Evolutionary conservation across 2,113 vertebrate species (phyloP), one percentile per base, ranked within the genome.

Genomic region (Suricata suricatta): DNA sequence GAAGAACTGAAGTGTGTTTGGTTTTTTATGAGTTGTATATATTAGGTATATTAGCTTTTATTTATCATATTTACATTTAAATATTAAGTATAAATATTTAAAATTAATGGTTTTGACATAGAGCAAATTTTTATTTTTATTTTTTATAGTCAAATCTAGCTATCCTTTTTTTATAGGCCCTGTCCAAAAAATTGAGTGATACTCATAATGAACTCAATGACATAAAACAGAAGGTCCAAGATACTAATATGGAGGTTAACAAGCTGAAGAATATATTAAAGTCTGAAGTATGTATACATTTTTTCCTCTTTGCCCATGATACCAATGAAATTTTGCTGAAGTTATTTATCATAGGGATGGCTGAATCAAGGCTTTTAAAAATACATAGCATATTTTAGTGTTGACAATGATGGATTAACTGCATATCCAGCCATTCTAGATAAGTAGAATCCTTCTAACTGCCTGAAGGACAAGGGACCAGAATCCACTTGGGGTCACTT

Each of bases 261-360:
- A 98, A 98, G 71, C 83, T 99, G 91, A 99, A 98, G 96, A 97
- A 95, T 94, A 89, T 98, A 88, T 97, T 99, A 66, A 98, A 98
- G n/a, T 96, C 98, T 95, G 98, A 99, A 98, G 98, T 99, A 97
- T 44, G 97, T 98, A 81, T 90, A 57, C 82, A 44, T 71, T 79
- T 94, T 95, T 77, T 85, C 16, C 13, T 83, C 44, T 77, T 97
- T 96, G 35, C 33, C 96, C 3, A 38, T 88, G 23, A 95, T 69
- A 80, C 2, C 19, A 82, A 72, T 82, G 47, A 77, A 10, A 94
- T 92, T 96, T 95, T 57, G 64, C 3, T 54, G 83, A 68, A 87
- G 14, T 86, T 89, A 66, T 83, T 1, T 52, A 13, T 88, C 16
- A 71, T 33, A 29, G 74, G 27, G 52, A 38, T 10, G 81, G 31